Conservation (phyloP, 1,140 invertebrate species). For the Platorchestia sp. region DNA sequence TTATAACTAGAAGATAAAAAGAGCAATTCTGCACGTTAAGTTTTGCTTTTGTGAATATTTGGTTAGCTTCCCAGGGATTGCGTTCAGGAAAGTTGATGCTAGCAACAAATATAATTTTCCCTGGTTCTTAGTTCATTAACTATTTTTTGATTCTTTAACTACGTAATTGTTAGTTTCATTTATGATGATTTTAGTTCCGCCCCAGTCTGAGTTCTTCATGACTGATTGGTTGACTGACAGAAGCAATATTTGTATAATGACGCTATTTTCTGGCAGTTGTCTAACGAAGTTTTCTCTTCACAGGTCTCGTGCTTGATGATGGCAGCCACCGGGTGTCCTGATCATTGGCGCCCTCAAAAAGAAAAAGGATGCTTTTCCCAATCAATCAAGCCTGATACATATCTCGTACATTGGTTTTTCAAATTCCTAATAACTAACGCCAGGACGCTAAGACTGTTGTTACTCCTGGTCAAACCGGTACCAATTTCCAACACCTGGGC, state of each 20-base stretch:
- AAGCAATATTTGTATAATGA: background rate
- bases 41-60: no score
- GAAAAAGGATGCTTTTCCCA: background rate
- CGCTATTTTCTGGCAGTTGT: background rate
- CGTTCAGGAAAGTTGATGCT: no score
- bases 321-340: background rate
- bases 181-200: conserved; percentile 1
- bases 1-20: no score
- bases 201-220: conserved; percentile 19
- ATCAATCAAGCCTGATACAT: background rate
- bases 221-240: conserved; percentile 1
- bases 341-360: background rate
- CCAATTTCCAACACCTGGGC: no score
- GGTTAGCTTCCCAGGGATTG: no score
- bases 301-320: background rate
- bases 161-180: background rate
- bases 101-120: no score
- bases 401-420: background rate
- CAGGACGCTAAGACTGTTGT: no score
- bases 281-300: no score
- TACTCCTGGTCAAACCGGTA: no score
- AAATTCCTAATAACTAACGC: background rate
- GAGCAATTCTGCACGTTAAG: no score
- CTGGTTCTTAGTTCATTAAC: background rate
- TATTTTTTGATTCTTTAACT: background rate